Evolutionary conservation across 2,797 vertebrate species (phyloP), one percentile per base, ranked within the genome.

Genomic region (Scleropages formosus): DNA sequence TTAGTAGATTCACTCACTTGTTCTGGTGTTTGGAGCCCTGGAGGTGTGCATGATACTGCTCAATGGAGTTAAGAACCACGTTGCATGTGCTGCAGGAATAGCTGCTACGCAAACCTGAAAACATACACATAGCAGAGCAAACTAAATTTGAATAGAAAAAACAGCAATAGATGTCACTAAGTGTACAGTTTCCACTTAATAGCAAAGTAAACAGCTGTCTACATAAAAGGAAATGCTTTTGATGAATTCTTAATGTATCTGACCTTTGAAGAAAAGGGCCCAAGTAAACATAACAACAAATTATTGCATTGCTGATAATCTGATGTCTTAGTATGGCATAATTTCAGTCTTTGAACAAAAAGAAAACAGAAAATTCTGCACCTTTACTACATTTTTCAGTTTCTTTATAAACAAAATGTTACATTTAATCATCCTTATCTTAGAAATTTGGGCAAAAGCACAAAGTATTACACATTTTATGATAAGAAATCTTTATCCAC

Each of bases 11-110:
- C 46, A 82, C 88, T 85, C 79, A 94, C 93, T 94, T 94, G 89
- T 92, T 94, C 88, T 94, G 93, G 86, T 95, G 93, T 85, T 94
- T 93, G 84, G 91, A 94, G 79, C 93, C 93, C 89, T 95, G 92
- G 83, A 95, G 92, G 82, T 95, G 93, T 82, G 93, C 93, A 20
- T 94, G 90, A 85, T 93, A 95, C 89, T 95, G 93, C 83, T 95
- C 93, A 15, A 95, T 94, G 77, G 93, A 95, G 87, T 95, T 95
- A 77, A 95, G 91, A 65, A 93, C 89, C 85, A 95, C 91, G 49
- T 90, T 93, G 83, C 93, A 95, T 79, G 93, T 86, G 66, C 86
- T 92, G 87, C 93, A 95, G 18, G 93, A 93, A 82, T 93, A 95
- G 84, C 91, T 94, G 79, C 90, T 93, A 68, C 93, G 91, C 77